Evolutionary conservation across 2,888 invertebrate species (phyloP), one percentile per base, ranked within the genome.

Genomic region (Zhengitettix transpicula): DNA sequence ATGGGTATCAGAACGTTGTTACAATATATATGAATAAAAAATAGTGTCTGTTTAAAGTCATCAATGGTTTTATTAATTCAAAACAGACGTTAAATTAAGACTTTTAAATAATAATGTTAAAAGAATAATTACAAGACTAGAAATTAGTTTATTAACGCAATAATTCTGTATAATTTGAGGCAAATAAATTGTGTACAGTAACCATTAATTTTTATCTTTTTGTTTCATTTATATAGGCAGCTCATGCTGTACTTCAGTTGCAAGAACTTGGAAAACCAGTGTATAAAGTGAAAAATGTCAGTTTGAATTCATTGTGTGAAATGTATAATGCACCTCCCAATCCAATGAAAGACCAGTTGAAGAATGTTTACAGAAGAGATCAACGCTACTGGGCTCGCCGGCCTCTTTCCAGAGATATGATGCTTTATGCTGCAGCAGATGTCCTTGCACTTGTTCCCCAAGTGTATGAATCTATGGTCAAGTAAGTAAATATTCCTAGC

Each of bases 231-330:
- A 57, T 68, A 55, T 68, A 83, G 80, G 87, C 89, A 47, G 95
- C 94, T 52, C 92, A 96, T 73, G 89, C 94, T 58, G 87, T 96
- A 12, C 75, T 96, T 56, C 91, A 94, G 69, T 86, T 85, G 69
- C 94, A 94, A 75, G 89, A 91, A 68, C 89, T 87, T 62, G 85
- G 86, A 63, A 87, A 90, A 68, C 93, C 95, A 44, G 90, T 95
- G 57, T 91, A 94, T 71, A 96, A 96, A 77, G 91, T 93, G 58
- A 94, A 95, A 75, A 91, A 91, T 71, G 84, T 94, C 56, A 91
- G 92, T 67, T 77, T 96, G 61, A 92, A 93, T 76, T 89, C 93
- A 58, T 77, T 97, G 59, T 95, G 95, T 73, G 89, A 93, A 73
- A 79, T 85, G 64, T 92, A 94, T 72, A 87, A 87, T 69, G 90